phyloP scores from a whole-genome alignment of 1,140 invertebrate species.

The Drosophila asahinai region DNA sequence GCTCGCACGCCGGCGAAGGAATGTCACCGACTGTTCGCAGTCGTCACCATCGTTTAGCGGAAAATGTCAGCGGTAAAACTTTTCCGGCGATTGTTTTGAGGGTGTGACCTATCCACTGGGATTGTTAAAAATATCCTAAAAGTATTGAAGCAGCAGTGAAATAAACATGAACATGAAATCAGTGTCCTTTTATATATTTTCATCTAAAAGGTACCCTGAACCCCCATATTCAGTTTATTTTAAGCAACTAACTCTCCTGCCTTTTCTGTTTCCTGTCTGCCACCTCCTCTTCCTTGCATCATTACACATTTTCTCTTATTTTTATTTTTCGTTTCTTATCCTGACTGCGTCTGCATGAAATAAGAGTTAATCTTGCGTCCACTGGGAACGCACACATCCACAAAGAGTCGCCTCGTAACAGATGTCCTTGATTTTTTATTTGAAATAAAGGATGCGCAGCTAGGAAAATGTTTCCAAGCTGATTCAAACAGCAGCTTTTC shows the following conservation, averaged over 20 bases:
- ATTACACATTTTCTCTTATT: slow-evolving; percentile 10
- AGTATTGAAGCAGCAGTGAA: neutral
- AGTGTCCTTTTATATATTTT: no score
- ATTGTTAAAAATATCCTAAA: neutral
- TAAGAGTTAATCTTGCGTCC: slow-evolving; percentile 17
- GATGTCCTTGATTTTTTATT: slow-evolving; percentile 11
- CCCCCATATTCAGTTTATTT: neutral
- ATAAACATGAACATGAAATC: neutral
- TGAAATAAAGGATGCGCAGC: neutral
- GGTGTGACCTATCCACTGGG: no score
- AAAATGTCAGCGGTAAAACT: slow-evolving; percentile 55
- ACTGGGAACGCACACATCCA: slow-evolving; percentile 9
- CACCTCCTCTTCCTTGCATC: neutral
- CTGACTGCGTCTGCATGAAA: slow-evolving; percentile 13
- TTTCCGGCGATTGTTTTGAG: neutral
- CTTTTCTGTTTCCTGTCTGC: neutral
- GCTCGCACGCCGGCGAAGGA: slow-evolving; percentile 28
- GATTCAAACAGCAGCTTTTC: neutral
- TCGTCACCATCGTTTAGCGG: slow-evolving; percentile 60
- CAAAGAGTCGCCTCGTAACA: slow-evolving; percentile 9
- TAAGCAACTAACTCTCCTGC: no score
- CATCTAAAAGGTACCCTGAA: neutral
- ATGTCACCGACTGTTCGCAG: slow-evolving; percentile 56
- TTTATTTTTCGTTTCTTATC: neutral
- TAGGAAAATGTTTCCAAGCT: slow-evolving; percentile 5